These are phyloP conservation scores for Nasua narica DNA, from an alignment of 2,797 vertebrate genomes.

Conservation along the genomic window DNA sequence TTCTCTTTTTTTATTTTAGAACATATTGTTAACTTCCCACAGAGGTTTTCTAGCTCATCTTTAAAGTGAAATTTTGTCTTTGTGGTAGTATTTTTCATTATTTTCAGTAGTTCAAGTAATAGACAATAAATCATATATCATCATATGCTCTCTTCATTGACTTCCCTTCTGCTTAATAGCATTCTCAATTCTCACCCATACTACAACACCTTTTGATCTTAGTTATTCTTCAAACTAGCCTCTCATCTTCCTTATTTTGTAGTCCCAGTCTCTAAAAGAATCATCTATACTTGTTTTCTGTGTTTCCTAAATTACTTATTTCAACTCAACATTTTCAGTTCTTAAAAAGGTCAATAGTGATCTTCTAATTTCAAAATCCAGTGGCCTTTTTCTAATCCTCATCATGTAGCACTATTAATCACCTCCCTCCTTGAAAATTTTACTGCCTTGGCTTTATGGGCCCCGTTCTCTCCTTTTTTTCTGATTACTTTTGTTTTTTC, in stretches of 20 bases:
- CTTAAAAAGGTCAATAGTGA: not conserved
- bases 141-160: not conserved
- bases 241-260: not conserved
- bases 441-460: not conserved
- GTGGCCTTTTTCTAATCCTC: not conserved
- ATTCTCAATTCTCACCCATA: not conserved
- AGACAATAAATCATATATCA: not conserved
- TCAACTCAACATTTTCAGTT: not conserved
- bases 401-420: not conserved
- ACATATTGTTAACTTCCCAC: slow-evolving; percentile 2
- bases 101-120: slow-evolving; percentile 12
- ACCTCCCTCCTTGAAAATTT: not conserved
- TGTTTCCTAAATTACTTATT: slow-evolving; percentile 26
- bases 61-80: slow-evolving; percentile 23
- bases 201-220: not conserved
- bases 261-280: not conserved
- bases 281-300: not conserved
- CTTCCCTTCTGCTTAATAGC: not conserved
- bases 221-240: not conserved
- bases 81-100: slow-evolving; percentile 36
- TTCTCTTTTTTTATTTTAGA: not conserved
- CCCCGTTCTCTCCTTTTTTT: not conserved
- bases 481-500: not conserved
- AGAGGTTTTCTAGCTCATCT: slow-evolving; percentile 13
- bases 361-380: slow-evolving; percentile 8